Evolutionary conservation across 2,888 invertebrate genomes (phyloP).

Genomic region (Rhogogaster chlorosoma): DNA sequence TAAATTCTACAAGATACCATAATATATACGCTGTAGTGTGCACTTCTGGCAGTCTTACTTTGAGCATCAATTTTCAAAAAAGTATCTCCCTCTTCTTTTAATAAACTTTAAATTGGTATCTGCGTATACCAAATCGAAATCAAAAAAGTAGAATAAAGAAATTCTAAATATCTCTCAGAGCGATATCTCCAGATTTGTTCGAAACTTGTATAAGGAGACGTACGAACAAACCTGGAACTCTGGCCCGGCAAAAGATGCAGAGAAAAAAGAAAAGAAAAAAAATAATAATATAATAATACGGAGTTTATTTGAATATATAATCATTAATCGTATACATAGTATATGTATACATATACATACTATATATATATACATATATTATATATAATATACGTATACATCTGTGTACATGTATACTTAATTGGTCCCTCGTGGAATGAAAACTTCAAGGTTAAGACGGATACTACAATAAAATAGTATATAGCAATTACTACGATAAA

Average conservation of each 20-base stretch:
- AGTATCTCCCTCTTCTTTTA: slow-evolving; percentile 13
- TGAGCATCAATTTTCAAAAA: slow-evolving; percentile 64
- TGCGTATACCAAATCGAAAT: background rate
- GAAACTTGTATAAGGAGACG: slow-evolving; percentile 31
- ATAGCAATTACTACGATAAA: slow-evolving; percentile 61
- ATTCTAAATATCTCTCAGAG: background rate
- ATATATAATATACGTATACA: slow-evolving; percentile 57
- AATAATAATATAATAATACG: background rate
- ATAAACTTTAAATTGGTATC: slow-evolving; percentile 4
- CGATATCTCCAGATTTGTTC: slow-evolving; percentile 18
- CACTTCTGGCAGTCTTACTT: slow-evolving; percentile 68
- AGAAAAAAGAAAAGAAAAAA: background rate
- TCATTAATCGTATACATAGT: slow-evolving; percentile 13
- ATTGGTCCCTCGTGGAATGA: slow-evolving; percentile 63
- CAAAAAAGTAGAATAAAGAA: background rate
- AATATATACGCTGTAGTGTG: slow-evolving; percentile 51
- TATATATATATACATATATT: slow-evolving; percentile 52
- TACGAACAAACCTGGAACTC: slow-evolving; percentile 18
- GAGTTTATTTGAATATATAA: slow-evolving; percentile 31
- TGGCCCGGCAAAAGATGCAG: background rate
- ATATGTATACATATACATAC: slow-evolving; percentile 33
- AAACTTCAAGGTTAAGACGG: slow-evolving; percentile 55
- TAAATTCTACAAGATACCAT: slow-evolving; percentile 45
- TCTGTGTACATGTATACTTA: slow-evolving; percentile 58
- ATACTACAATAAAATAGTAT: slow-evolving; percentile 38